Percentiles rank a stretch among this genome's conserved stretches.
Evolutionary conservation across 1,140 invertebrate genomes (phyloP).

Genomic region (Drosophila arizonae): DNA sequence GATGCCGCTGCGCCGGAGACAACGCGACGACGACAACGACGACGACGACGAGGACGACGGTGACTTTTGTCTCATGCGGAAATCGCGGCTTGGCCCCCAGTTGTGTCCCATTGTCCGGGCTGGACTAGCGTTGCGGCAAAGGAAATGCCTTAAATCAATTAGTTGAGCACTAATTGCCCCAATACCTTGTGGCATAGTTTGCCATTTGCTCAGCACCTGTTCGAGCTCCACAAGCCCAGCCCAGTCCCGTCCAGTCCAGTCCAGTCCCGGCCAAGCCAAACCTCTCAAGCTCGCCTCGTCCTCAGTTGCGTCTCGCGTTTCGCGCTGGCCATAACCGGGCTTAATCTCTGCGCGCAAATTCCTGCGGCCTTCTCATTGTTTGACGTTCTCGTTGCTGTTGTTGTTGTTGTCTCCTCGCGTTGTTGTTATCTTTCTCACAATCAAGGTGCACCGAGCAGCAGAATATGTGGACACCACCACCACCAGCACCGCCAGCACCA

Average conservation of each 20-base stretch:
- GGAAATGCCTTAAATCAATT: slow-evolving; percentile 83
- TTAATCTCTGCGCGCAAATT: slow-evolving; percentile 74
- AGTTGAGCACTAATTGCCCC: slow-evolving; percentile 82
- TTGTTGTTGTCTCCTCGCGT: slow-evolving; percentile 49
- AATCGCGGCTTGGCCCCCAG: slow-evolving; percentile 46
- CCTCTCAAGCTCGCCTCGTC: not conserved
- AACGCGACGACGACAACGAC: slow-evolving; percentile 50
- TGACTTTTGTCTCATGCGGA: slow-evolving; percentile 66
- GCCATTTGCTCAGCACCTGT: slow-evolving; percentile 78
- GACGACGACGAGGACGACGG: slow-evolving; percentile 42
- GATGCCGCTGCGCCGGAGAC: slow-evolving; percentile 69
- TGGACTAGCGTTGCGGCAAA: slow-evolving; percentile 44
- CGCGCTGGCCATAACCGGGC: slow-evolving; percentile 34
- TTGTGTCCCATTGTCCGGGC: slow-evolving; percentile 13
- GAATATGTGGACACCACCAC: slow-evolving; percentile 40
- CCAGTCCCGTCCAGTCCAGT: not conserved
- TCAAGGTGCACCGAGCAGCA: slow-evolving; percentile 68
- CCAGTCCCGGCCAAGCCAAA: not conserved
- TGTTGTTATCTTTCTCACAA: slow-evolving; percentile 78
- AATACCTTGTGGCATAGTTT: slow-evolving; percentile 82
- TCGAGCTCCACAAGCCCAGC: slow-evolving; percentile 18
- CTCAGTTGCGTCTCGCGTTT: not conserved
- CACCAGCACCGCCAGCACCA: not conserved
- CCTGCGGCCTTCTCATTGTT: slow-evolving; percentile 79
- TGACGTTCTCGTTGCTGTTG: slow-evolving; percentile 42